These are phyloP conservation scores for Sinohyriopsis cumingii DNA, from an alignment of 2,888 invertebrate species.

Conservation along the genomic window DNA sequence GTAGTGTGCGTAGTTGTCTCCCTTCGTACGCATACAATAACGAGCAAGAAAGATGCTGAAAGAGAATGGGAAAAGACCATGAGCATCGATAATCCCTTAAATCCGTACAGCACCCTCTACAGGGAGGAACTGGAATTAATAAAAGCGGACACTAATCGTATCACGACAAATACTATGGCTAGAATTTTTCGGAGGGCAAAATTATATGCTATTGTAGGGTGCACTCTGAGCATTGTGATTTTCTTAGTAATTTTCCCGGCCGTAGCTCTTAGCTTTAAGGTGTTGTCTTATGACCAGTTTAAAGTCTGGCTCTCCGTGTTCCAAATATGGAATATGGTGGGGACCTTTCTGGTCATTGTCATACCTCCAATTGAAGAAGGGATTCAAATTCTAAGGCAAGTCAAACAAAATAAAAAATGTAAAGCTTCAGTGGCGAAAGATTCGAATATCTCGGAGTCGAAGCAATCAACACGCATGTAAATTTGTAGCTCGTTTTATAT, in stretches of 20 bases:
- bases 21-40: conserved; percentile 47
- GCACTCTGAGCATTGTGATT: conserved; percentile 22
- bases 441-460: too few species aligned
- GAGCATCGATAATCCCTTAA: conserved; percentile 57
- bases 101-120: conserved; percentile 47
- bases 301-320: conserved; percentile 29
- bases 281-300: conserved; percentile 32
- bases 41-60: conserved; percentile 26
- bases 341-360: conserved; percentile 32
- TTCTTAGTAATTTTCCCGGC: conserved; percentile 35
- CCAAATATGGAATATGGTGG: conserved; percentile 30
- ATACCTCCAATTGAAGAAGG: conserved; percentile 42
- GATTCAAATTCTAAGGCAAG: conserved; percentile 31
- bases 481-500: too few species aligned
- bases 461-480: too few species aligned
- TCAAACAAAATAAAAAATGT: conserved; percentile 21
- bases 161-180: conserved; percentile 34
- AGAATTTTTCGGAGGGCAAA: conserved; percentile 32
- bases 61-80: conserved; percentile 55
- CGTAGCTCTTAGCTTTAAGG: conserved; percentile 24
- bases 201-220: conserved; percentile 24
- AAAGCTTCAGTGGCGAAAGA: too few species aligned
- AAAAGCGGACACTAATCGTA: conserved; percentile 17
- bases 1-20: conserved; percentile 50
- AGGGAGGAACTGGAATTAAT: conserved; percentile 49